Percentiles rank a stretch among this genome's conserved stretches.
Conservation (phyloP, 2,888 invertebrate genomes). For the Luffia ferchaultella region DNA sequence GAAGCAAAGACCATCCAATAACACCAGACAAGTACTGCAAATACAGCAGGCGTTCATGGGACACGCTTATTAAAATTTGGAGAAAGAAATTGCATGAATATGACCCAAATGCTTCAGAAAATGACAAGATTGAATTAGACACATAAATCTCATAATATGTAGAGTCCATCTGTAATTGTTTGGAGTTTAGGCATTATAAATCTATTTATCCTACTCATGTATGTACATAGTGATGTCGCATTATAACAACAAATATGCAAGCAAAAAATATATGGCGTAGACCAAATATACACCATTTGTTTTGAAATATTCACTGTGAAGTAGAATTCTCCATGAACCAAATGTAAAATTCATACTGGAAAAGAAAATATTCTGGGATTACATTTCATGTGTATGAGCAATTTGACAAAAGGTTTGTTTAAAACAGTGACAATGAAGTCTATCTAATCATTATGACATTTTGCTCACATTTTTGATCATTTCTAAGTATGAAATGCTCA, state of each 20-base stretch:
- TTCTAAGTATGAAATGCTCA: too few species aligned
- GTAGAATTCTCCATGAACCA: background rate
- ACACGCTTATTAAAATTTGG: constrained; percentile 88
- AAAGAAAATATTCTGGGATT: too few species aligned
- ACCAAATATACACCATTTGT: too few species aligned
- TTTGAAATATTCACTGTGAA: too few species aligned
- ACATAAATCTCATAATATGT: too few species aligned
- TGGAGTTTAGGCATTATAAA: background rate
- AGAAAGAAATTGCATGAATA: constrained; percentile 83
- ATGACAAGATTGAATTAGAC: constrained; percentile 21
- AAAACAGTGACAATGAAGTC: too few species aligned
- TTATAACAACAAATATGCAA: background rate
- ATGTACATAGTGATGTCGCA: background rate
- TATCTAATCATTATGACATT: too few species aligned
- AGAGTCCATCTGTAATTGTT: background rate
- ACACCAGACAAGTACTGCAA: constrained; percentile 90
- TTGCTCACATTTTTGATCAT: too few species aligned
- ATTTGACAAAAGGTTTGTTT: too few species aligned
- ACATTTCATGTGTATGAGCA: too few species aligned
- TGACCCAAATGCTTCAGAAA: constrained; percentile 55
- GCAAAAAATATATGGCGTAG: too few species aligned
- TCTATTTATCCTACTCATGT: background rate
- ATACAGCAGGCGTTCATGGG: constrained; percentile 93
- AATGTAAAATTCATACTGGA: too few species aligned
- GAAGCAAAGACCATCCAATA: constrained; percentile 79